Conservation (phyloP, 2,797 vertebrate species). For the Hemitrygon akajei region DNA sequence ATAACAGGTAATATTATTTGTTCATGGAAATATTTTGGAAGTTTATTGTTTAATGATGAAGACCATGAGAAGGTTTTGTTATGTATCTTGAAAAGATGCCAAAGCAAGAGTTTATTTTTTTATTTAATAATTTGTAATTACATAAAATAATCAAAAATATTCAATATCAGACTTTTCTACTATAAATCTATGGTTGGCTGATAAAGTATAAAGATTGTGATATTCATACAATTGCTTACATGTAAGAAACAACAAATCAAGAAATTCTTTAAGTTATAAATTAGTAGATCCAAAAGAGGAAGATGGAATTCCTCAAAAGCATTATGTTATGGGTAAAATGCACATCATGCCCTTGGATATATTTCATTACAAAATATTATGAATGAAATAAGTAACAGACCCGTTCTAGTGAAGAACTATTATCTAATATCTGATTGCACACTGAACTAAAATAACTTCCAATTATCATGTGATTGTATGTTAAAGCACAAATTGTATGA, state of each 20-base stretch:
- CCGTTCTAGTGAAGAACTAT: neutral
- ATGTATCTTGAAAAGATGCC: neutral
- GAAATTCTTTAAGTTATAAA: neutral
- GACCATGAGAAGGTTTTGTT: neutral
- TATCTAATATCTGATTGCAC: neutral
- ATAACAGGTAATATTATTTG: slow-evolving; percentile 1
- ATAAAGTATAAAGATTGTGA: neutral
- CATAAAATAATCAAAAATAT: slow-evolving; percentile 14
- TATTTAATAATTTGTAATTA: neutral
- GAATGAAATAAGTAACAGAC: neutral
- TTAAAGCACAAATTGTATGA: neutral
- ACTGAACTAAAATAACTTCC: neutral
- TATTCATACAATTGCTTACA: neutral
- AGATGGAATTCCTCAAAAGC: neutral
- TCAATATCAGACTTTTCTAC: neutral
- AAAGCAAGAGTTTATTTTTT: neutral
- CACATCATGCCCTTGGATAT: neutral
- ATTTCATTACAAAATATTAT: neutral
- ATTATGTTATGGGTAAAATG: neutral
- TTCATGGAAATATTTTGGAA: neutral
- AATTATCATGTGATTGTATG: neutral
- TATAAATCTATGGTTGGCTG: neutral
- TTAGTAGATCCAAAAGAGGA: neutral
- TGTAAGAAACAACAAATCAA: neutral
- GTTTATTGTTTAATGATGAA: neutral